phyloP scores from a whole-genome alignment of 2,113 vertebrate species.

The Pardalotus punctatus region DNA sequence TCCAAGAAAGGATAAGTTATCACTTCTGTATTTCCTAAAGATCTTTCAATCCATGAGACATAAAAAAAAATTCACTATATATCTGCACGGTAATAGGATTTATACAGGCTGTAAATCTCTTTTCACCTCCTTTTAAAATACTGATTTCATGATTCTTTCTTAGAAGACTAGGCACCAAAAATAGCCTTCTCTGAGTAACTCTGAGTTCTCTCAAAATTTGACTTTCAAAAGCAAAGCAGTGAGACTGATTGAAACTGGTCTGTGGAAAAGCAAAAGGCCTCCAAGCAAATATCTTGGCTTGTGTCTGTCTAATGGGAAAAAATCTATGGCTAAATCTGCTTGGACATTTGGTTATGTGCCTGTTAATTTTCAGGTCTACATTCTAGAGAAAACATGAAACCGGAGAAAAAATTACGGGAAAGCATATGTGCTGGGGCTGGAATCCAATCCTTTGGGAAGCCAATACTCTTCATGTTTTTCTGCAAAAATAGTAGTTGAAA shows the following conservation, averaged over 20 bases:
- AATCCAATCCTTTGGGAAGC: constrained; percentile 15
- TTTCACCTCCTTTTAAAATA: constrained; percentile 29
- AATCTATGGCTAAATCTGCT: not conserved
- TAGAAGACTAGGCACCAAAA: constrained; percentile 4
- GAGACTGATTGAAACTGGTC: not conserved
- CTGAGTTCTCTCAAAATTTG: not conserved
- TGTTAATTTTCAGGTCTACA: not conserved
- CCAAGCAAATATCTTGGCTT: not conserved
- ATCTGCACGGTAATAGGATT: constrained; percentile 36
- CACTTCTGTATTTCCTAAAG: not conserved
- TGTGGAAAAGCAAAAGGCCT: not conserved
- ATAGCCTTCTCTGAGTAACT: not conserved
- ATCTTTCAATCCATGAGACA: not conserved
- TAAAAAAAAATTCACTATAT: not conserved
- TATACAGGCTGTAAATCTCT: constrained; percentile 28
- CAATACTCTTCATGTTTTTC: not conserved
- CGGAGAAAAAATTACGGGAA: not conserved
- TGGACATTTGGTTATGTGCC: rapidly evolving
- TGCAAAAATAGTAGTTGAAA: constrained; percentile 16
- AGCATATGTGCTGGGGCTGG: not conserved
- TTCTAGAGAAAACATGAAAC: not conserved
- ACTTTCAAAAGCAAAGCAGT: constrained; percentile 8
- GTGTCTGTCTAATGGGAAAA: not conserved
- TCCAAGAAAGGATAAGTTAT: not conserved
- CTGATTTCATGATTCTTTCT: constrained; percentile 15